Evolutionary conservation across 1,140 invertebrate species (phyloP).

Genomic region (Listronotus oregonensis): DNA sequence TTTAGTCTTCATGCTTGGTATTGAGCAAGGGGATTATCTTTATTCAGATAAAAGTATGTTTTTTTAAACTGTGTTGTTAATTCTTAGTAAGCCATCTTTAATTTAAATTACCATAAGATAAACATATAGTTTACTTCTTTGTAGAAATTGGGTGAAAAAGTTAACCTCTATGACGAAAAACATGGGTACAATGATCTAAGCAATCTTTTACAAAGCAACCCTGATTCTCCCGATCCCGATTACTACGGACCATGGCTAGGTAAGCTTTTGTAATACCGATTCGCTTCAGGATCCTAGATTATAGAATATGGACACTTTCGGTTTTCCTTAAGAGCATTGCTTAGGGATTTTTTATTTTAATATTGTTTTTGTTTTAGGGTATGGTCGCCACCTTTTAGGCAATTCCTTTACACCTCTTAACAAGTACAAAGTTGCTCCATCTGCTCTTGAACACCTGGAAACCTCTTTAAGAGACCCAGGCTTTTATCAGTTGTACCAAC

Average conservation of each 20-base stretch:
- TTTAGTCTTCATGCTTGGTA: too few species aligned
- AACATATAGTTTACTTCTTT: too few species aligned
- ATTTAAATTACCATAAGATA: too few species aligned
- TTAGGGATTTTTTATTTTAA: neutral
- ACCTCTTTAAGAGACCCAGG: conserved; percentile 70
- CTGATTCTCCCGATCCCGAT: conserved; percentile 66
- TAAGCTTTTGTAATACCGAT: neutral
- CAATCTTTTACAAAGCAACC: conserved; percentile 69
- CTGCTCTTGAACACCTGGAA: conserved; percentile 58
- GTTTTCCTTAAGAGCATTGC: too few species aligned
- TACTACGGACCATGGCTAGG: conserved; percentile 65
- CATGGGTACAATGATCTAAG: conserved; percentile 68
- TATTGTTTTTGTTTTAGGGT: conserved; percentile 42
- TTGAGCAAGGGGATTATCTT: too few species aligned
- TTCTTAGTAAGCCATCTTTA: too few species aligned
- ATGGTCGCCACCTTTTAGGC: conserved; percentile 65
- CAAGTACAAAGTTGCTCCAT: conserved; percentile 49
- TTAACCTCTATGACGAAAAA: conserved; percentile 58
- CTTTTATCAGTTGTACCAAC: conserved; percentile 67
- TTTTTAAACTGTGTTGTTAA: too few species aligned
- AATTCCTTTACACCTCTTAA: conserved; percentile 48
- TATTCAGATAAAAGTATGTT: too few species aligned
- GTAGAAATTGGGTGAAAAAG: conserved; percentile 58
- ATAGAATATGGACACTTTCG: too few species aligned
- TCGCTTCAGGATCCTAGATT: too few species aligned